Conservation (phyloP, 2,797 vertebrate genomes). For the Podarcis siculus region DNA sequence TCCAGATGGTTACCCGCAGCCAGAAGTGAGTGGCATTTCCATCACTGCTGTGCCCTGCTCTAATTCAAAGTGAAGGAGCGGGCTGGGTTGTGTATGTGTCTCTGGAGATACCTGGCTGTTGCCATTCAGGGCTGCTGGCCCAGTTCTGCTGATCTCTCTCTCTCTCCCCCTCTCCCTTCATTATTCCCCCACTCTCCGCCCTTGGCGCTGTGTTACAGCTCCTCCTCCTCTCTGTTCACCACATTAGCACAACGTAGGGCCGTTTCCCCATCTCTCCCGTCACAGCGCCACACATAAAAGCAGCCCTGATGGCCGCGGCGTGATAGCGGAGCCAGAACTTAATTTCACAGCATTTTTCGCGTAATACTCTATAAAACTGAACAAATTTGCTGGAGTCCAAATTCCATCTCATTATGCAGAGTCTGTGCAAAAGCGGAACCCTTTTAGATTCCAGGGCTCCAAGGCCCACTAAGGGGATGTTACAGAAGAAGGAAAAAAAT, state of each 20-base stretch:
- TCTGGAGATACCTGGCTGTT: background rate
- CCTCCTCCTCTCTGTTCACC: constrained; percentile 35
- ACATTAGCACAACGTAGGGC: constrained; percentile 46
- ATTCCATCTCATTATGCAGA: constrained; percentile 60
- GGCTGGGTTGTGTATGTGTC: background rate
- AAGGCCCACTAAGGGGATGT: constrained; percentile 38
- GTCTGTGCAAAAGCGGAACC: constrained; percentile 51
- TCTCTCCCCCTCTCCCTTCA: constrained; percentile 14
- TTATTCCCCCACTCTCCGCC: constrained; percentile 28
- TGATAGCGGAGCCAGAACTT: constrained; percentile 60
- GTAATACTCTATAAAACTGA: constrained; percentile 64
- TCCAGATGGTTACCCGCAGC: background rate
- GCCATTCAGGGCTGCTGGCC: background rate
- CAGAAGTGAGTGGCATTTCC: background rate
- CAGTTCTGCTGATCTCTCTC: background rate
- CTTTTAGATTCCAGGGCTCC: constrained; percentile 33
- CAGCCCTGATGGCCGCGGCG: constrained; percentile 47
- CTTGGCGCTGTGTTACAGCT: constrained; percentile 30
- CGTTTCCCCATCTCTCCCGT: constrained; percentile 37
- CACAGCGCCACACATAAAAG: constrained; percentile 53
- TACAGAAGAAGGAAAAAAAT: constrained; percentile 61
- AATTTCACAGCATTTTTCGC: constrained; percentile 62
- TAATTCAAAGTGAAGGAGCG: background rate
- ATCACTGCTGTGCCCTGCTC: background rate
- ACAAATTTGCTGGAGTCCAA: constrained; percentile 65